Evolutionary conservation across 1,140 invertebrate genomes (phyloP).

Genomic region (Rhynchophorus ferrugineus): DNA sequence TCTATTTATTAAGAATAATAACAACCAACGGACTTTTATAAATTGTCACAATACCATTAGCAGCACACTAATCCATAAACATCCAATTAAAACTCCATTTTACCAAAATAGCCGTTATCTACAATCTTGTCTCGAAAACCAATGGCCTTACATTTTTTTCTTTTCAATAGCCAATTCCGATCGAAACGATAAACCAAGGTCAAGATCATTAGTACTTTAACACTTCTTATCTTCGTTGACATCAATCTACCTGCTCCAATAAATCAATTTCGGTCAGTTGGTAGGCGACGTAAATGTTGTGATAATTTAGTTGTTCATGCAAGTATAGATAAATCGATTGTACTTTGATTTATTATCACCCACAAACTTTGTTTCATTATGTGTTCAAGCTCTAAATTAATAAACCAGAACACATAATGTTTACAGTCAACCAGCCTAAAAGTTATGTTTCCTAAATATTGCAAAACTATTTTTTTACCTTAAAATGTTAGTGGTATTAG

Average conservation of each 20-base stretch:
- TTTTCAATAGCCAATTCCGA: not conserved
- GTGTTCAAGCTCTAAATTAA: too few species aligned
- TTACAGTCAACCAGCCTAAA: too few species aligned
- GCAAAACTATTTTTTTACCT: too few species aligned
- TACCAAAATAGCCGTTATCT: not conserved
- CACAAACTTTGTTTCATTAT: too few species aligned
- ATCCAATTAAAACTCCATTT: not conserved
- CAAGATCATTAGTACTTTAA: not conserved
- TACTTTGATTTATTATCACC: too few species aligned
- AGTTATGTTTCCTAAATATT: too few species aligned
- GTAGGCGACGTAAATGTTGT: not conserved
- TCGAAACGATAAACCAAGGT: not conserved
- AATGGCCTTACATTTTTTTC: not conserved
- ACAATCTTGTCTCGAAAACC: not conserved
- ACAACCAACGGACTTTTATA: too few species aligned
- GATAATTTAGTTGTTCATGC: not conserved
- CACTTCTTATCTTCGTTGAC: not conserved
- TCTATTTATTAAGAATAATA: too few species aligned
- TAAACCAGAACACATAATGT: too few species aligned
- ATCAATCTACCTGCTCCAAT: not conserved
- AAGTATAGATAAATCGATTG: not conserved
- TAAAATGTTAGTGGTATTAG: too few species aligned
- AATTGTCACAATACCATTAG: too few species aligned
- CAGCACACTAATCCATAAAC: not conserved
- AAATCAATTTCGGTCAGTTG: too few species aligned